Evolutionary conservation across 1,140 invertebrate species (phyloP).

Genomic region (Heterodera schachtii): DNA sequence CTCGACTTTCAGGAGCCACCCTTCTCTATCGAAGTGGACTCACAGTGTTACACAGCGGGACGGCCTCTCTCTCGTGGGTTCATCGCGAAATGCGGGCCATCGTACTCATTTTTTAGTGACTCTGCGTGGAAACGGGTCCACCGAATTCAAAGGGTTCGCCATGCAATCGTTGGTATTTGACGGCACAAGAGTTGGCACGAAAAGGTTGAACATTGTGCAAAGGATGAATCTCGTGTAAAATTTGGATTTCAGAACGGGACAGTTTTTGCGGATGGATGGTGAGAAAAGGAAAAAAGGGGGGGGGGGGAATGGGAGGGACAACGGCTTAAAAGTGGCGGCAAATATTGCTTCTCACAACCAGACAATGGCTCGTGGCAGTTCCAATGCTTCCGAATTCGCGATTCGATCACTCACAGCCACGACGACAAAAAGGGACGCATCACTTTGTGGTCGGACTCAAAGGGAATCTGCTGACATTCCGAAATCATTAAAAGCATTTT

Average conservation of each 20-base stretch:
- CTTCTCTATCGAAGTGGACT: constrained; percentile 58
- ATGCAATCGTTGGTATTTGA: constrained; percentile 61
- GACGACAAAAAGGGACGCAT: constrained; percentile 60
- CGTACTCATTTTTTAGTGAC: constrained; percentile 40
- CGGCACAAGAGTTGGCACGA: constrained; percentile 47
- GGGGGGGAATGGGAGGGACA: background rate
- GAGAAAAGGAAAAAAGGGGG: background rate
- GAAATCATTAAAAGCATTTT: too few relatives aligned
- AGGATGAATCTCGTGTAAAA: background rate
- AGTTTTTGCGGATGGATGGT: constrained; percentile 58
- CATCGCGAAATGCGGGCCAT: constrained; percentile 4
- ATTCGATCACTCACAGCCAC: constrained; percentile 63
- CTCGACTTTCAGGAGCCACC: constrained; percentile 39
- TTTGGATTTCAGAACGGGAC: constrained; percentile 54
- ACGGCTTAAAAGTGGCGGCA: background rate
- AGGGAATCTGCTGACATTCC: too few relatives aligned
- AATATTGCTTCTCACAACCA: background rate
- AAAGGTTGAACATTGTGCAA: constrained; percentile 46
- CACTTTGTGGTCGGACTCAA: constrained; percentile 43
- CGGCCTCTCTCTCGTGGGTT: constrained; percentile 59
- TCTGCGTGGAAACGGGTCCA: constrained; percentile 51
- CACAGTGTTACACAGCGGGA: constrained; percentile 59
- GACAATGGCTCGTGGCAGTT: constrained; percentile 64
- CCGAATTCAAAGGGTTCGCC: constrained; percentile 62
- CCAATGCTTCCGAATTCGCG: constrained; percentile 55